Evolutionary conservation across 2,797 vertebrate species (phyloP), one percentile per base, ranked within the genome.

Genomic region (Gymnodraco acuticeps): DNA sequence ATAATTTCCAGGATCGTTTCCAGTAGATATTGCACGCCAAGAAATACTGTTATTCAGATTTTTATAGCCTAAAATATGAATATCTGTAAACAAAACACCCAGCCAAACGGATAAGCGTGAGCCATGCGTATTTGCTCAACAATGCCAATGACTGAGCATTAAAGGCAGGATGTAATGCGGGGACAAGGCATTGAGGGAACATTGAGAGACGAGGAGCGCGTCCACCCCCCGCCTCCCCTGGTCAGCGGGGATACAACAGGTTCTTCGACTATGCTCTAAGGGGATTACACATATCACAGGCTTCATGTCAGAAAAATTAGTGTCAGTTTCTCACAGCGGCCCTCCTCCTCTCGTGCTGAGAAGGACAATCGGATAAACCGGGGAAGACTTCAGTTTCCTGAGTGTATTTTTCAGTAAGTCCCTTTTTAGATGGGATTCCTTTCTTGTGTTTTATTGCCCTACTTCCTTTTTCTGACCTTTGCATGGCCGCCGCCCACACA

Each of bases 251-350:
- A 73, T 80, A 78, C 76, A 89, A 84, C 79, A 88, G 83, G 79
- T 82, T 87, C 64, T 77, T 78, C 16, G n/a, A 86, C 70, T 77
- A 73, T 70, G 82, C 85, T 91, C 73, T 88, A 87, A 91, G 65
- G 79, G 86, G 89, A 93, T 92, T 90, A 93, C 88, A 90, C 82
- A 89, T 88, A 87, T 92, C 87, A 64, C 89, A 85, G 83, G 81
- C 88, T 88, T 89, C 81, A 65, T 84, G 91, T 91, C 88, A 87
- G 80, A 77, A 69, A 82, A 85, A 91, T 92, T 88, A 84, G 91
- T 73, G 84, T 88, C 84, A 73, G 77, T 80, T 85, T 77, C 84
- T 84, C 84, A 55, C 56, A 43, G 79, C 61, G 42, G 75, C 19
- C 73, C 60, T 87, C 82, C 74, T 79, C 67, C 80, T 86, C 78